These are phyloP conservation scores for Mastacembelus armatus DNA, from an alignment of 2,797 vertebrate species.

Conservation along the genomic window DNA sequence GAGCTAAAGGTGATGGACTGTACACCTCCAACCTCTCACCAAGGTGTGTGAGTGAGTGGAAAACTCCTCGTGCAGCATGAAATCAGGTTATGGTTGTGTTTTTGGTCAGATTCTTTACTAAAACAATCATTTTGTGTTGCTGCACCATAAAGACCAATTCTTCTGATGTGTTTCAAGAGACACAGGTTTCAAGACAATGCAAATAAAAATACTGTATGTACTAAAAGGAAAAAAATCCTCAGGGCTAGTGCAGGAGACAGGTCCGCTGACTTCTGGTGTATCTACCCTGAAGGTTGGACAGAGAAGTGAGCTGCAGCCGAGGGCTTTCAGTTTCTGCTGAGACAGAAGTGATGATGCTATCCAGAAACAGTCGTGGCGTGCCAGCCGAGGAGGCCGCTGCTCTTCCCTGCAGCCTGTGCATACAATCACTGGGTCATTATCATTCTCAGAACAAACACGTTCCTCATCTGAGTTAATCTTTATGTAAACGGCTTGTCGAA, in stretches of 20 bases:
- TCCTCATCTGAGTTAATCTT: slow-evolving; percentile 52
- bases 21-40: not conserved
- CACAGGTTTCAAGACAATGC: not conserved
- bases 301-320: slow-evolving; percentile 27
- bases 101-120: not conserved
- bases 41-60: too few relatives aligned
- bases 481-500: slow-evolving; percentile 63
- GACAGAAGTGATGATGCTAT: slow-evolving; percentile 37
- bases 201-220: too few relatives aligned
- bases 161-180: too few relatives aligned
- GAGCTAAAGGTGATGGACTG: not conserved
- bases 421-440: slow-evolving; percentile 63
- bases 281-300: not conserved
- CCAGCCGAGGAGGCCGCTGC: slow-evolving; percentile 37
- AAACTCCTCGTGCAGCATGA: not conserved
- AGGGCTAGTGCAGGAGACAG: too few relatives aligned
- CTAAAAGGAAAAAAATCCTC: too few relatives aligned
- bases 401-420: slow-evolving; percentile 17
- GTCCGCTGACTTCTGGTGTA: too few relatives aligned
- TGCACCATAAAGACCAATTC: not conserved
- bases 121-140: not conserved
- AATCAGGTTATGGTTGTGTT: not conserved
- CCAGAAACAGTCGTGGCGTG: slow-evolving; percentile 48
- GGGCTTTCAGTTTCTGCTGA: slow-evolving; percentile 10
- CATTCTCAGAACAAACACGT: slow-evolving; percentile 61